phyloP scores from a whole-genome alignment of 30 jellyfish, hydroid and myxozoan genomes.

The Hydractinia echinata region DNA sequence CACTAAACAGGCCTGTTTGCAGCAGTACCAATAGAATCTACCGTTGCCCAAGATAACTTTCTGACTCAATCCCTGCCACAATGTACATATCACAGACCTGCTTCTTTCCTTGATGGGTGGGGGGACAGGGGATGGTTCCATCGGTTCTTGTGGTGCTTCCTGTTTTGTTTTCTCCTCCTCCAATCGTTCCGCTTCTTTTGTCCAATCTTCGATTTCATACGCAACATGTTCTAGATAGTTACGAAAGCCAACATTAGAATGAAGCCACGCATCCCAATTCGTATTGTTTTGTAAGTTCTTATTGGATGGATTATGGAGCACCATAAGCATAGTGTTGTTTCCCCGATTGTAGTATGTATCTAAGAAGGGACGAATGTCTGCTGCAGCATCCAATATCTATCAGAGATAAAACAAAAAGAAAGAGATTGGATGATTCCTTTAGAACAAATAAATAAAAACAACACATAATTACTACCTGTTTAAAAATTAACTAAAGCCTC shows the following conservation, averaged over 20 bases:
- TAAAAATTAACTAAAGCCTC: too few species aligned
- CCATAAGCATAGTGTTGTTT: conserved; percentile 32
- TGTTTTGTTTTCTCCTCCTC: conserved; percentile 45
- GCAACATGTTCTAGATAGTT: conserved; percentile 72
- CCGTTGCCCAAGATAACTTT: too few species aligned
- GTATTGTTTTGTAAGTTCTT: conserved; percentile 27
- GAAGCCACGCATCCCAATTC: conserved; percentile 79
- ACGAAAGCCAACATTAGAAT: conserved; percentile 81
- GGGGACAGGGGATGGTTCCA: conserved; percentile 58
- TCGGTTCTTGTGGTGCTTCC: conserved; percentile 22
- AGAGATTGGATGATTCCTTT: neutral
- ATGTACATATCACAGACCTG: conserved; percentile 44
- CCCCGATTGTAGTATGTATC: conserved; percentile 62
- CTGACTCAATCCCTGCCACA: too few species aligned
- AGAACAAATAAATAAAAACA: too few species aligned
- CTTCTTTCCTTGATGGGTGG: conserved; percentile 51
- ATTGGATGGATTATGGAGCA: conserved; percentile 67
- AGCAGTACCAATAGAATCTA: too few species aligned
- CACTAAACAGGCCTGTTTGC: too few species aligned
- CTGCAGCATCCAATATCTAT: conserved; percentile 60
- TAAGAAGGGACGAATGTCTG: conserved; percentile 55
- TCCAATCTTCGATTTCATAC: conserved; percentile 59
- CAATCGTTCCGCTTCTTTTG: conserved; percentile 36
- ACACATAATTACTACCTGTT: too few species aligned
- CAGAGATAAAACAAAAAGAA: neutral